Percentiles rank a stretch among this genome's conserved stretches.
phyloP scores from a whole-genome alignment of 2,113 vertebrate genomes.

The Cyanistes caeruleus region DNA sequence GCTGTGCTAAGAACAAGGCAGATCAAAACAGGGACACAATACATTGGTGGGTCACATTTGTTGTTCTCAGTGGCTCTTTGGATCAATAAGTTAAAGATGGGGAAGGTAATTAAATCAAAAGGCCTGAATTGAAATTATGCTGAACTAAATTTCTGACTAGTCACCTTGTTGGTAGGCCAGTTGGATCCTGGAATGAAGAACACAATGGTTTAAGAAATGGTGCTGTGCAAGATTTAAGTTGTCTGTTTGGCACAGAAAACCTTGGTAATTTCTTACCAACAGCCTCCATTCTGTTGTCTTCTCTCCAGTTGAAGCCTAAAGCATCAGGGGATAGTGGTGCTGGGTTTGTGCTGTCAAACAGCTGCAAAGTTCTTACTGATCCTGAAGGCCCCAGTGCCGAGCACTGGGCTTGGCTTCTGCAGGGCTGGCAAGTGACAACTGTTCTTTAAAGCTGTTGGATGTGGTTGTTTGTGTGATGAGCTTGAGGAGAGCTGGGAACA shows the following conservation, averaged over 20 bases:
- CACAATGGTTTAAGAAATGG: not conserved
- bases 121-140: not conserved
- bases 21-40: not conserved
- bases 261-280: not conserved
- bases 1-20: not conserved
- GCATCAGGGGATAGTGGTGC: not conserved
- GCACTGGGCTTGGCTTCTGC: not conserved
- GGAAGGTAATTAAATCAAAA: not conserved
- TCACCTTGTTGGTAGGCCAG: not conserved
- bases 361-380: not conserved
- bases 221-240: not conserved
- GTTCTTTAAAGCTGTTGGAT: not conserved
- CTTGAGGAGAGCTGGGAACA: not conserved
- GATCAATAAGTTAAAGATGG: not conserved
- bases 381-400: not conserved
- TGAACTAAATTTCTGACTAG: not conserved
- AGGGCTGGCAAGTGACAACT: not conserved
- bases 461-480: not conserved
- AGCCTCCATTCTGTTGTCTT: not conserved
- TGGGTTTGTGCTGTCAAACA: not conserved
- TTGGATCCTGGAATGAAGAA: not conserved
- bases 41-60: not conserved
- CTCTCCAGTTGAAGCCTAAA: not conserved
- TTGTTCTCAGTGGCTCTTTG: not conserved
- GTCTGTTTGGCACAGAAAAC: not conserved